These are phyloP conservation scores for Halcyon smyrnensis DNA, from an alignment of 2,797 vertebrate species.

Conservation along the genomic window DNA sequence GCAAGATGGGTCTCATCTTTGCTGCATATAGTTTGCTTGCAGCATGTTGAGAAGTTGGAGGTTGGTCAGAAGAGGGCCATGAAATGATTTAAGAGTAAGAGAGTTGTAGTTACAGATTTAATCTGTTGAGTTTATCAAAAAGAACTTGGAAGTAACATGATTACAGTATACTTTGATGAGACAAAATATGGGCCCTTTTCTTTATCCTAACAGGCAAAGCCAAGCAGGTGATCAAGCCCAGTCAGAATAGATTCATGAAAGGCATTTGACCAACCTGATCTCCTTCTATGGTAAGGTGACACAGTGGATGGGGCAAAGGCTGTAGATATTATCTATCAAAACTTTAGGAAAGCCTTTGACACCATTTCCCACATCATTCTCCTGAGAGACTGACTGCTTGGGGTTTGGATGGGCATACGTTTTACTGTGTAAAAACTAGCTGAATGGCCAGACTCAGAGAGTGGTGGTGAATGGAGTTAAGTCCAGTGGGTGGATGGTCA, in stretches of 20 bases:
- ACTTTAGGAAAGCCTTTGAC: not conserved
- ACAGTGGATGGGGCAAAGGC: not conserved
- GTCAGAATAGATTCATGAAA: not conserved
- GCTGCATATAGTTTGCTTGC: not conserved
- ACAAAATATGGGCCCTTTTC: not conserved
- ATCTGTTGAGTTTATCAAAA: not conserved
- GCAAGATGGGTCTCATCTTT: not conserved
- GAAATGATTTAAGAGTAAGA: not conserved
- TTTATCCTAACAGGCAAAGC: not conserved
- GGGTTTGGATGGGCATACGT: not conserved
- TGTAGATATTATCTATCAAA: not conserved
- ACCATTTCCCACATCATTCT: not conserved
- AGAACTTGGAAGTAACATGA: not conserved
- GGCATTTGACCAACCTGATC: not conserved
- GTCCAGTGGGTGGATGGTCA: not conserved
- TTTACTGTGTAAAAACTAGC: not conserved
- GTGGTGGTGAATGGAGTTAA: not conserved
- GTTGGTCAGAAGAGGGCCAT: not conserved
- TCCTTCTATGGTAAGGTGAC: not conserved
- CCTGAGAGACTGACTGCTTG: no score
- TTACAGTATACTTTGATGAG: not conserved
- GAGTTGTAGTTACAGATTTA: not conserved
- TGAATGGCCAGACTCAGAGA: not conserved
- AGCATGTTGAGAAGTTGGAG: not conserved
- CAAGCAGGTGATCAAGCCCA: not conserved